Evolutionary conservation across 1,140 invertebrate genomes (phyloP), one percentile per base, ranked within the genome.

Genomic region (Achroia grisella): DNA sequence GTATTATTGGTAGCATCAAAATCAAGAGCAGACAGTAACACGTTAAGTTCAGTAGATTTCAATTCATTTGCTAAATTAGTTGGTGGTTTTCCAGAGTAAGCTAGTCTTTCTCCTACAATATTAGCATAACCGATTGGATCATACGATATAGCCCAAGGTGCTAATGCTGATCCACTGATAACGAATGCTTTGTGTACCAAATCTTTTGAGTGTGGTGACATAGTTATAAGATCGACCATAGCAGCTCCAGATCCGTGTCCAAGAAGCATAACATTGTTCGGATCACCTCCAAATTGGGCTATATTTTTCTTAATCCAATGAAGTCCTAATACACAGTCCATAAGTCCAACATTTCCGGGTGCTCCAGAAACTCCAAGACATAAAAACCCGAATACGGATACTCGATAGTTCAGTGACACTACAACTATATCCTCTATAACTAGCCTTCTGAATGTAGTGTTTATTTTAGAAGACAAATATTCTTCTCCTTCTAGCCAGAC

Each of bases 291-390:
- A 63, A 93, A 93, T 1, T 63, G 55, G 1, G 49, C 75, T 39
- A 93, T 91, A 48, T 93, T 90, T 3, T 86, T 61, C 45, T 88
- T 62, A 1, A 93, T 85, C 91, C 91, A 93, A 48, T 84, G 73
- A 9, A 93, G 62, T 2, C 88, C 90, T 36, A 81, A 65, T 1
- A 91, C 85, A 53, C 91, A 87, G 58, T 93, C 92, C 68, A 89
- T 89, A 11, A 92, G 58, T 8, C 90, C 91, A 47, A 87, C 85
- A 55, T 93, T 92, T 5, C 90, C 91, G 1, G 89, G 87, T 8
- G 87, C 85, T 40, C 83, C 65, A 2, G 77, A 48, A 30, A 88
- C 86, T 8, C 86, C 87, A 1, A 88, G 86, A 39, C 89, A 91
- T 0, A 92, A 64, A 53, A 90, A 92, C 48, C 91, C 91, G 48